Conservation (phyloP, 2,888 invertebrate genomes). For the Linyphia triangularis region DNA sequence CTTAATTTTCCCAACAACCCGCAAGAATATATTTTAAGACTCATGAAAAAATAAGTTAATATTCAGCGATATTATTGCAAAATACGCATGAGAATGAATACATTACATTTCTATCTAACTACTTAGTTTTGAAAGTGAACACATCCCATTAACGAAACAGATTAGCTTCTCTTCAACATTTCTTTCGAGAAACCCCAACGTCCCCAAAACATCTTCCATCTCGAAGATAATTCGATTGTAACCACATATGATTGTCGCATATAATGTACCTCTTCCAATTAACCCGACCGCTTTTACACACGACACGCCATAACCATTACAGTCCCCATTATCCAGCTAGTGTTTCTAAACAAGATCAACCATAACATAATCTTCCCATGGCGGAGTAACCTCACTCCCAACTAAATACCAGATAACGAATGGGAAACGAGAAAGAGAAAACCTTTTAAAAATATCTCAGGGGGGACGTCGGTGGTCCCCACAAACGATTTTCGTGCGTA, state of each 20-base stretch:
- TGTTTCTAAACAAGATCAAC: not conserved
- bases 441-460: slow-evolving; percentile 10
- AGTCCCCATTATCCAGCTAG: not conserved
- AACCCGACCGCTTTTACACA: not conserved
- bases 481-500: slow-evolving; percentile 32
- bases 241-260: not conserved
- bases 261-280: not conserved
- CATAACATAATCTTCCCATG: not conserved
- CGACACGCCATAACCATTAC: not conserved
- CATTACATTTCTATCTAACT: too few species aligned
- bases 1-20: too few species aligned
- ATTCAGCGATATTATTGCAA: too few species aligned
- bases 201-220: too few species aligned
- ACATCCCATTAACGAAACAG: too few species aligned
- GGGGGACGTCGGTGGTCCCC: not conserved
- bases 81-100: too few species aligned
- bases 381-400: too few species aligned
- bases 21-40: too few species aligned
- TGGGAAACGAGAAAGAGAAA: not conserved
- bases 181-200: too few species aligned
- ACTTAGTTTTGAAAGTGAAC: too few species aligned
- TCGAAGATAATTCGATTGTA: not conserved
- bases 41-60: too few species aligned
- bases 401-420: not conserved
- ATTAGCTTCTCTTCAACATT: too few species aligned